Percentiles rank a stretch among this genome's conserved stretches.
phyloP scores from a whole-genome alignment of 1,140 invertebrate species.

The Hestina assimilis region DNA sequence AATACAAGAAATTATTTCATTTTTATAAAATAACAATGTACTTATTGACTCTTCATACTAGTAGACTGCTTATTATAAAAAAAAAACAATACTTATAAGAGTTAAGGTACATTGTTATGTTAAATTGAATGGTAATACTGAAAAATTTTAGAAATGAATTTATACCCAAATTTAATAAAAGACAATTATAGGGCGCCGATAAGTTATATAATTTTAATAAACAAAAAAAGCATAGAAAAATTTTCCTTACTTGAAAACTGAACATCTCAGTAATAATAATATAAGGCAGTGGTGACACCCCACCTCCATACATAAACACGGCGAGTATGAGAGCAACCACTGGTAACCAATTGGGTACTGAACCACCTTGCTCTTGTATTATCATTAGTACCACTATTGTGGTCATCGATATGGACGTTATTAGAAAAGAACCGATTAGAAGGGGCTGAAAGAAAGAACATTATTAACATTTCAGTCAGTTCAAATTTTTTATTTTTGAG shows the following conservation, averaged over 20 bases:
- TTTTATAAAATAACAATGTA: too few relatives aligned
- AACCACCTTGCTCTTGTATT: conserved; percentile 3
- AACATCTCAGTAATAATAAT: conserved; percentile 29
- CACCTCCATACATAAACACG: conserved; percentile 25
- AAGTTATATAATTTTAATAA: too few relatives aligned
- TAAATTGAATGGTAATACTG: too few relatives aligned
- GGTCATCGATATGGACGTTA: conserved; percentile 25
- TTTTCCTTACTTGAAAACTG: conserved; percentile 27
- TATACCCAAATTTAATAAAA: too few relatives aligned
- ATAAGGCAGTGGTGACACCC: conserved; percentile 21
- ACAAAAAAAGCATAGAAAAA: neutral
- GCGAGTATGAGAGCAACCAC: conserved; percentile 16
- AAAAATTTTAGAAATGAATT: too few relatives aligned
- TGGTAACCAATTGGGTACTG: conserved; percentile 15
- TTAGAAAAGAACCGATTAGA: conserved; percentile 22
- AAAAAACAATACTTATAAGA: too few relatives aligned
- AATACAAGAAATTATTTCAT: conserved; percentile 20
- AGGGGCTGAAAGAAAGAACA: conserved; percentile 31
- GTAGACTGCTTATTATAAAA: too few relatives aligned
- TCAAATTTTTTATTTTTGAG: too few relatives aligned
- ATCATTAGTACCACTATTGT: conserved; percentile 28
- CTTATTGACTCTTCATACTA: too few relatives aligned
- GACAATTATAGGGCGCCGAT: too few relatives aligned
- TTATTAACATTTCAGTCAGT: too few relatives aligned
- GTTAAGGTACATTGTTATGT: too few relatives aligned